Conservation (phyloP, 2,113 vertebrate genomes). For the Anolis carolinensis region DNA sequence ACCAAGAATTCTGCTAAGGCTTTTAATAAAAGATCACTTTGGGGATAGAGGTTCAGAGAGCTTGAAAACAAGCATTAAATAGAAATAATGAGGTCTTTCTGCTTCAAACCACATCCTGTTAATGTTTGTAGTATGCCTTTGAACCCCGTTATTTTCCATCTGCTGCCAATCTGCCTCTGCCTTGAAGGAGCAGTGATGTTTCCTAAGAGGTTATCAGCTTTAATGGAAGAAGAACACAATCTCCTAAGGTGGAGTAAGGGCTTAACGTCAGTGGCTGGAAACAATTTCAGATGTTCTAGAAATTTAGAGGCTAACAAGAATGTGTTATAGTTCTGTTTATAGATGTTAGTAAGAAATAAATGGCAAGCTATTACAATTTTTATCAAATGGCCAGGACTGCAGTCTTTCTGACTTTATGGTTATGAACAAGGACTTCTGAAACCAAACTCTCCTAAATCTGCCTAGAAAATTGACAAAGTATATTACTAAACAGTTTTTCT, state of each 20-base stretch:
- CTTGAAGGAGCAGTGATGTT: neutral
- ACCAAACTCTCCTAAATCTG: neutral
- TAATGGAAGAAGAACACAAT: neutral
- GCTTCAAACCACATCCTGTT: neutral
- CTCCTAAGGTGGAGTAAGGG: neutral
- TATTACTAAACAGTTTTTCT: neutral
- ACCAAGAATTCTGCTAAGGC: neutral
- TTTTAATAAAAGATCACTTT: neutral
- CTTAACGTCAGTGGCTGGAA: accelerated
- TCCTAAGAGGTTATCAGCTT: neutral
- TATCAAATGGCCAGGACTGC: neutral
- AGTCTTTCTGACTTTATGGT: neutral
- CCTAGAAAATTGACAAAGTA: neutral
- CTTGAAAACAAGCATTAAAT: conserved; percentile 8
- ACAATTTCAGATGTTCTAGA: neutral
- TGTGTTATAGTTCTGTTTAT: neutral
- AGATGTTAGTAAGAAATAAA: accelerated
- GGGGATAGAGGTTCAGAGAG: neutral
- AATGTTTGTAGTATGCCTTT: neutral
- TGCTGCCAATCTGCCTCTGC: neutral
- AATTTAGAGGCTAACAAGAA: neutral
- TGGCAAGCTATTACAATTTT: neutral
- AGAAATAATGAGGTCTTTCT: neutral
- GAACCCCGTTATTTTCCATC: conserved; percentile 23
- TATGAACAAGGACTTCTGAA: neutral